These are phyloP conservation scores for Panzeria rudis DNA, from an alignment of 2,888 invertebrate species.

Conservation along the genomic window DNA sequence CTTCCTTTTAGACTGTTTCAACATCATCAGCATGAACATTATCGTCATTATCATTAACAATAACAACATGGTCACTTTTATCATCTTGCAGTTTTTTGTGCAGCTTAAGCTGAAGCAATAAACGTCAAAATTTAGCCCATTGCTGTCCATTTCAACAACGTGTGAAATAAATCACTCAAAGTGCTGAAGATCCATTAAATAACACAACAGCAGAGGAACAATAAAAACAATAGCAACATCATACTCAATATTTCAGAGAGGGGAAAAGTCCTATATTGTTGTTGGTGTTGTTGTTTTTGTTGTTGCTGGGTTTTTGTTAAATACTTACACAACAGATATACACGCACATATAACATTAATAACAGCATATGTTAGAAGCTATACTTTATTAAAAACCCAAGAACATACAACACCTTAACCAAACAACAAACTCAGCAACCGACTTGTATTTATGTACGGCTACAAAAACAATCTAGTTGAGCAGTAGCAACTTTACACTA, in stretches of 20 bases:
- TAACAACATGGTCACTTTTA: constrained; percentile 39
- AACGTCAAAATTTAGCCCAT: constrained; percentile 83
- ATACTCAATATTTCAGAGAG: constrained; percentile 26
- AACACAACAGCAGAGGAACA: constrained; percentile 75
- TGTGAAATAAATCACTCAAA: constrained; percentile 84
- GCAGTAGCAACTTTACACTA: constrained; percentile 46
- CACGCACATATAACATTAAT: constrained; percentile 2
- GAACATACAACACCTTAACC: constrained; percentile 13
- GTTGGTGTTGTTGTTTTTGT: not conserved
- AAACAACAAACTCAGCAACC: constrained; percentile 17
- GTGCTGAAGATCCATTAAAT: constrained; percentile 81
- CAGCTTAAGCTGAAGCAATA: constrained; percentile 78
- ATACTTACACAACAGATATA: not conserved
- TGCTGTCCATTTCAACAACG: constrained; percentile 84
- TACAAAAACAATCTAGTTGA: constrained; percentile 33
- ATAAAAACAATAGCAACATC: constrained; percentile 65
- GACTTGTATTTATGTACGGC: constrained; percentile 5
- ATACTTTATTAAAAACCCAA: constrained; percentile 29
- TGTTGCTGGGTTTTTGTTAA: not conserved
- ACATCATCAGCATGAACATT: constrained; percentile 10
- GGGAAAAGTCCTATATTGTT: constrained; percentile 12
- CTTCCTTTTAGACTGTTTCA: not conserved
- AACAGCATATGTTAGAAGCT: constrained; percentile 23
- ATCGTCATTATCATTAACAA: constrained; percentile 27
- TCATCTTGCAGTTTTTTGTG: constrained; percentile 31